A percentile compares a stretch with the other conserved stretches of the same genome.
phyloP scores from a whole-genome alignment of 2,113 vertebrate genomes.

The Gadus macrocephalus region DNA sequence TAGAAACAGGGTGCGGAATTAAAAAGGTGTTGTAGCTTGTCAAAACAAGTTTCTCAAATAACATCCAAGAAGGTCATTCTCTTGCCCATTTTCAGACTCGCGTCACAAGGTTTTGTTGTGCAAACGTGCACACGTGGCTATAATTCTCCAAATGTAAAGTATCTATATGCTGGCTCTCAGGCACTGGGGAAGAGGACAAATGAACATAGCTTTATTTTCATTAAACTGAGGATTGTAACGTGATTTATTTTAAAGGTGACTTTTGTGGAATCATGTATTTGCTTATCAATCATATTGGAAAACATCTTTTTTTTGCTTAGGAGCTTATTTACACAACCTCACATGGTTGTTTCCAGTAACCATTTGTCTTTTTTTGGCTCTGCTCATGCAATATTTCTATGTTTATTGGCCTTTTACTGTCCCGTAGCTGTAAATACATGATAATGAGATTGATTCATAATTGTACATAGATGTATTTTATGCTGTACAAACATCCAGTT shows the following conservation, averaged over 20 bases:
- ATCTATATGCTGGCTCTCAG: too few relatives aligned
- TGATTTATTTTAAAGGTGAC: conserved; percentile 8
- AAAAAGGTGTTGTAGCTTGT: too few relatives aligned
- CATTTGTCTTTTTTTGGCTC: background rate
- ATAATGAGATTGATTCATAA: conserved; percentile 22
- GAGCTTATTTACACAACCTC: background rate
- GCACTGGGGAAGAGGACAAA: too few relatives aligned
- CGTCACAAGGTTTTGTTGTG: too few relatives aligned
- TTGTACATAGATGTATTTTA: conserved; percentile 68
- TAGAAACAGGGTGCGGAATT: too few relatives aligned
- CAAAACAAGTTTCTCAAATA: conserved; percentile 1
- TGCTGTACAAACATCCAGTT: conserved; percentile 22
- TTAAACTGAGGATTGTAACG: background rate
- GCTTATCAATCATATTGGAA: background rate
- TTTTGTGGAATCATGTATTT: background rate
- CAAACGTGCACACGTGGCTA: too few relatives aligned
- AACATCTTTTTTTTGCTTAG: background rate
- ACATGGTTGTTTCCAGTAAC: background rate
- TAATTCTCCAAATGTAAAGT: too few relatives aligned
- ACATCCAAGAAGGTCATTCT: too few relatives aligned
- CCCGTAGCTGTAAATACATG: conserved; percentile 40
- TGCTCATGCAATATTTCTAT: background rate
- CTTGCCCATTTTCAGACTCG: too few relatives aligned
- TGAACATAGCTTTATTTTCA: too few relatives aligned
- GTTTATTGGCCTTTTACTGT: conserved; percentile 23